Evolutionary conservation across 2,888 invertebrate species (phyloP).

Genomic region (Selenia dentaria): DNA sequence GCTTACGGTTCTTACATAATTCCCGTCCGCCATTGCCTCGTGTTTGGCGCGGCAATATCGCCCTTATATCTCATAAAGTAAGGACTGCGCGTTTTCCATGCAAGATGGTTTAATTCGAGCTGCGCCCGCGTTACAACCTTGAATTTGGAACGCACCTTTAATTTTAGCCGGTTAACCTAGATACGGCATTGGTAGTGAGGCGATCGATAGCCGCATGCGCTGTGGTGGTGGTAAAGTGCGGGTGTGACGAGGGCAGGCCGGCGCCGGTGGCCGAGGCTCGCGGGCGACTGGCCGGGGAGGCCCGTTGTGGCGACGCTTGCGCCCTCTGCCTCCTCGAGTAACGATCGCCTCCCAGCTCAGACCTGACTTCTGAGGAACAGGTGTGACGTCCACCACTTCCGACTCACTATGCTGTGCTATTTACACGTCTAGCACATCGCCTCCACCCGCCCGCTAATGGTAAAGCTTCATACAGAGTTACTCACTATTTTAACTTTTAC

Average conservation of each 20-base stretch:
- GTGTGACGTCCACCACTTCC: constrained; percentile 32
- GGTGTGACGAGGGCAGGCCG: constrained; percentile 48
- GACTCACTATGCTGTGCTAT: constrained; percentile 7
- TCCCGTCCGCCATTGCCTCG: constrained; percentile 67
- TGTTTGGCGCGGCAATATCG: constrained; percentile 62
- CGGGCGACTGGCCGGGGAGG: constrained; percentile 56
- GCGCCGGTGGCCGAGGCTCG: constrained; percentile 51
- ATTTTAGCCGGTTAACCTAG: constrained; percentile 84
- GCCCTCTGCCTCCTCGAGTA: constrained; percentile 37
- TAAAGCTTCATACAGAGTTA: background rate
- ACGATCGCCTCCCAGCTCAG: constrained; percentile 43
- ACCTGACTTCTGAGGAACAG: constrained; percentile 32
- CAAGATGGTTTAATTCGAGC: constrained; percentile 72
- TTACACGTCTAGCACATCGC: background rate
- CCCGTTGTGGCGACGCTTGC: constrained; percentile 36
- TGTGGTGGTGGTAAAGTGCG: constrained; percentile 49
- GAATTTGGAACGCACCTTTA: constrained; percentile 82
- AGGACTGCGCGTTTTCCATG: constrained; percentile 53
- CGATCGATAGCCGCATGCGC: constrained; percentile 80
- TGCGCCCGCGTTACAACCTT: constrained; percentile 81
- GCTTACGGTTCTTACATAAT: constrained; percentile 75
- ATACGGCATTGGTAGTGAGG: constrained; percentile 52
- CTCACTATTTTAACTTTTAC: too few relatives aligned
- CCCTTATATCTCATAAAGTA: constrained; percentile 46
- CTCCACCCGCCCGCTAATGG: background rate